phyloP scores from a whole-genome alignment of 2,113 vertebrate genomes.

The Hucho hucho region DNA sequence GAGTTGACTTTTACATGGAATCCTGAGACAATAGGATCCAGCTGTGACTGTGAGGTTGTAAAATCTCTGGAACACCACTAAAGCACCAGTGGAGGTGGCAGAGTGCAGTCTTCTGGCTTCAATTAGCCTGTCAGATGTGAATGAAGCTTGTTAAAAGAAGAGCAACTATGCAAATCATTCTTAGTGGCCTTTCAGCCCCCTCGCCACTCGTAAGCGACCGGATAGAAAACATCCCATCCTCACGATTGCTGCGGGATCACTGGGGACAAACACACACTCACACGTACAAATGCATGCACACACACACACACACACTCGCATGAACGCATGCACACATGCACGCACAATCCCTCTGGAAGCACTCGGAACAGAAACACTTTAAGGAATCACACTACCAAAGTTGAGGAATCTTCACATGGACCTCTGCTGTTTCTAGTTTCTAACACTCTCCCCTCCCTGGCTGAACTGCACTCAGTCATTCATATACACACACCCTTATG shows the following conservation, averaged over 20 bases:
- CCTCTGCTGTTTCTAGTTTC: no score
- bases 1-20: conserved; percentile 49
- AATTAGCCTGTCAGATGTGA: conserved; percentile 70
- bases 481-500: conserved; percentile 29
- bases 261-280: neutral
- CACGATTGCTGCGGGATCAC: neutral
- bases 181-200: conserved; percentile 21
- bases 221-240: neutral
- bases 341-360: neutral
- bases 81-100: conserved; percentile 53
- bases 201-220: neutral
- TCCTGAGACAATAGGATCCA: conserved; percentile 68
- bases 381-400: no score
- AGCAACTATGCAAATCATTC: conserved; percentile 48
- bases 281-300: neutral
- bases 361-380: neutral
- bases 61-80: conserved; percentile 68
- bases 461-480: conserved; percentile 14
- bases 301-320: neutral
- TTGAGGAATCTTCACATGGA: no score
- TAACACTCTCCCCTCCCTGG: no score
- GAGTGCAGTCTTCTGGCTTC: conserved; percentile 63
- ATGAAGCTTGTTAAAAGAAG: conserved; percentile 61
- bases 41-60: conserved; percentile 67
- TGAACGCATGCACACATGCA: neutral